Conservation (phyloP, 23 tunicate species). For the Trididemnum nubilum region DNA sequence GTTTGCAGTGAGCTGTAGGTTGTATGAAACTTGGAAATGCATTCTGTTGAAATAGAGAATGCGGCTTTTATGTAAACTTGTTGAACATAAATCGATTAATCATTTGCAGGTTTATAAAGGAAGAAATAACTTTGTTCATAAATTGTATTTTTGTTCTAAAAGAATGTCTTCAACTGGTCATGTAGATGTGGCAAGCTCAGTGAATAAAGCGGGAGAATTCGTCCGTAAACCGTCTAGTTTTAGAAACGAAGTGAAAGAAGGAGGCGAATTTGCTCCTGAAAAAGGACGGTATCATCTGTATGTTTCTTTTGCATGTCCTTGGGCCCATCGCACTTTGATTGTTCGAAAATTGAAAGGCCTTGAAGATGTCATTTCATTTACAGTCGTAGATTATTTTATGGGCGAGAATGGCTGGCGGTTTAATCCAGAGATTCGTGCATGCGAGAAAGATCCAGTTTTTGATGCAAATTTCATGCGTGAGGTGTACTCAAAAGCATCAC, state of each 20-base stretch:
- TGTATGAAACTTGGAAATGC: no score
- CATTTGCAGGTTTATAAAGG: not conserved
- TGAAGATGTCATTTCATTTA: constrained; percentile 70
- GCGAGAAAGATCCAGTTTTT: constrained; percentile 68
- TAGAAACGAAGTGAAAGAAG: constrained; percentile 45
- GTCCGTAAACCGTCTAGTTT: constrained; percentile 67
- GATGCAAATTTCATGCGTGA: constrained; percentile 65
- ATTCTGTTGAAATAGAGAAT: not conserved
- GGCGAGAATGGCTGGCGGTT: constrained; percentile 82
- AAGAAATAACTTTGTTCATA: not conserved
- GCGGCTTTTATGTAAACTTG: not conserved
- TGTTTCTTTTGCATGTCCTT: constrained; percentile 91
- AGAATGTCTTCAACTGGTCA: not conserved
- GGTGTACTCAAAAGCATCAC: constrained; percentile 59
- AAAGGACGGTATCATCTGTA: constrained; percentile 78
- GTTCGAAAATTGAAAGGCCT: constrained; percentile 74
- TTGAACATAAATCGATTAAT: not conserved
- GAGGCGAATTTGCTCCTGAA: constrained; percentile 69
- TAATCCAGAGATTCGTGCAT: constrained; percentile 63
- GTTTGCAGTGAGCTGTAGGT: no score
- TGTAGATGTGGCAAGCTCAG: constrained; percentile 23
- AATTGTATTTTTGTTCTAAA: not conserved
- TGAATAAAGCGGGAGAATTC: constrained; percentile 71
- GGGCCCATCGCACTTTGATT: constrained; percentile 85
- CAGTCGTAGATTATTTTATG: constrained; percentile 79